Conservation (phyloP, 2,888 invertebrate species). For the Phanerotoma sp. region DNA sequence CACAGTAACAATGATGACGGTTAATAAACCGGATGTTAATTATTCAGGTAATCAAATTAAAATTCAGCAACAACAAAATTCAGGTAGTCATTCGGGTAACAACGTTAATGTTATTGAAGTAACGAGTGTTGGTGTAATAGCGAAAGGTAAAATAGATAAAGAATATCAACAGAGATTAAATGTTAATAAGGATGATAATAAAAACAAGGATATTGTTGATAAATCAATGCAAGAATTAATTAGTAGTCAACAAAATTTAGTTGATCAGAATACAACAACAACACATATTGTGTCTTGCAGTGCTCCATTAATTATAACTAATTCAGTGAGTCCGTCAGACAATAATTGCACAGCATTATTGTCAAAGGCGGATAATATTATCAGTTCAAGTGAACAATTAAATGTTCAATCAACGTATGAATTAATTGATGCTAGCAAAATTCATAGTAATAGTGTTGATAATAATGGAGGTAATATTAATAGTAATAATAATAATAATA, state of each 20-base stretch:
- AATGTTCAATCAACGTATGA: constrained; percentile 33
- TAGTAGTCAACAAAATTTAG: too few relatives aligned
- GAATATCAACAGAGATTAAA: too few relatives aligned
- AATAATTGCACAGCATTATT: constrained; percentile 6
- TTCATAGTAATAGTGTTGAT: constrained; percentile 10
- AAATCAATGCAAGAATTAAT: constrained; percentile 37
- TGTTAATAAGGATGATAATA: too few relatives aligned
- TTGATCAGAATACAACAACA: constrained; percentile 32
- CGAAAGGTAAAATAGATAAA: too few relatives aligned
- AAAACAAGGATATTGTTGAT: too few relatives aligned
- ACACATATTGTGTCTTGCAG: constrained; percentile 5
- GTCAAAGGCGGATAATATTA: constrained; percentile 26
- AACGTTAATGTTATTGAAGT: too few relatives aligned
- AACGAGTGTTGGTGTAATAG: too few relatives aligned
- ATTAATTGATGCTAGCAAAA: constrained; percentile 24
- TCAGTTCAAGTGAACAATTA: constrained; percentile 34
- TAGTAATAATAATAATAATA: too few relatives aligned
- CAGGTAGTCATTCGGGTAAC: constrained; percentile 32
- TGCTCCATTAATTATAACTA: constrained; percentile 40
- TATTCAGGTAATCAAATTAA: constrained; percentile 36
- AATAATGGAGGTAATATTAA: too few relatives aligned
- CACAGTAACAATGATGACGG: not conserved
- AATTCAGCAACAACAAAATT: constrained; percentile 31
- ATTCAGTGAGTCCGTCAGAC: constrained; percentile 20
- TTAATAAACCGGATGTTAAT: constrained; percentile 30